Evolutionary conservation across 2,113 vertebrate species (phyloP), one percentile per base, ranked within the genome.

Genomic region (Pantherophis guttatus): DNA sequence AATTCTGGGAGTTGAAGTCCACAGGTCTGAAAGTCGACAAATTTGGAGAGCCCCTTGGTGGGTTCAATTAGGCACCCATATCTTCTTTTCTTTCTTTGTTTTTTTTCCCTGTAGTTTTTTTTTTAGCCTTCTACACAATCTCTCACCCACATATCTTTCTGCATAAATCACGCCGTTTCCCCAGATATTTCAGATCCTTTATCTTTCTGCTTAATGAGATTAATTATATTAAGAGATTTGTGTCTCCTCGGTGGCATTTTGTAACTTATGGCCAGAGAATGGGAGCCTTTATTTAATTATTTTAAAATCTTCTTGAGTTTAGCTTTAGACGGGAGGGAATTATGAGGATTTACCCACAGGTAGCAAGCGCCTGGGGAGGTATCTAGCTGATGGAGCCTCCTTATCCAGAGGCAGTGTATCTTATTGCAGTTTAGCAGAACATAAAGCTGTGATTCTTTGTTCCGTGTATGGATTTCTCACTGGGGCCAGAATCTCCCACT

Each of bases 161-260:
- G 9, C 88, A 24, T 21, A 44, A 33, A 39, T 57, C 9, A 57
- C 0, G 5, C 33, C 1, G 13, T 15, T 15, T 65, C 70, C 19
- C 0, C 50, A 90, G 3, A 54, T 0, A 7, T 59, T 93, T 92
- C 2, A 0, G 0, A 0, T 9, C 85, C 91, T 92, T 48, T 89
- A 91, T 44, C 90, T 88, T 89, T 50, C 93, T 5, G 10, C 75
- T 94, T 92, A 94, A 95, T 94, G 92, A 91, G 95, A 95, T 96
- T 96, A 94, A 94, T 95, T 93, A 92, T 92, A 94, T 94, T 48
- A 85, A 48, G 21, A 89, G 94, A 93, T 96, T 93, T 94, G 55
- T 86, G 94, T 26, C 88, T 62, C 26, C 5, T 59, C 7, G 5
- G 57, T 89, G 88, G 88, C 88, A 48, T 90, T 90, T 50, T 19